Evolutionary conservation across 2,888 invertebrate species (phyloP).

Genomic region (Parnassius orleans): DNA sequence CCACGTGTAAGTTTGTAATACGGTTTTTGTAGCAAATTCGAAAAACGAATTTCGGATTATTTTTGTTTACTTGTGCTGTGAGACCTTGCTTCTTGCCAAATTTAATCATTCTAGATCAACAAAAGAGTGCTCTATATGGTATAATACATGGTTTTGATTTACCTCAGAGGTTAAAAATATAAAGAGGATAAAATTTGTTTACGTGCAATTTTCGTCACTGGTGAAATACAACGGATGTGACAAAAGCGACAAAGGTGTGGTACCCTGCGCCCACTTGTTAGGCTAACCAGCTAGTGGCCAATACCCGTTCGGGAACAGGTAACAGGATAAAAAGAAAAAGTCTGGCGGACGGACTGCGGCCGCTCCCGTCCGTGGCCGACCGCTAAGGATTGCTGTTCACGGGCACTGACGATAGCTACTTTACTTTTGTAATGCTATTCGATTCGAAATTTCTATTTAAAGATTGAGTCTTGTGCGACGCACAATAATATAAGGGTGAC

Average conservation of each 20-base stretch:
- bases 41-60: no score
- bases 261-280: constrained; percentile 72
- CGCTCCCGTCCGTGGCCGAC: constrained; percentile 45
- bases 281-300: constrained; percentile 63
- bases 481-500: constrained; percentile 7
- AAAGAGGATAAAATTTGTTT: no score
- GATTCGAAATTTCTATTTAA: constrained; percentile 17
- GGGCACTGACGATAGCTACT: constrained; percentile 14
- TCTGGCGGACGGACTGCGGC: constrained; percentile 55
- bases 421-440: constrained; percentile 16
- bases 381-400: constrained; percentile 42
- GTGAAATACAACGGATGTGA: not conserved
- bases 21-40: no score
- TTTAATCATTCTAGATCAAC: no score
- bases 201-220: not conserved
- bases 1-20: no score
- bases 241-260: constrained; percentile 45
- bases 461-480: constrained; percentile 9
- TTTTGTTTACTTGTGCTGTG: no score
- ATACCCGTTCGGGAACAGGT: constrained; percentile 75
- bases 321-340: constrained; percentile 67
- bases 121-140: no score
- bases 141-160: no score
- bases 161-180: no score
- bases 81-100: no score